phyloP scores from a whole-genome alignment of 2,797 vertebrate genomes.

The Argentina silus region DNA sequence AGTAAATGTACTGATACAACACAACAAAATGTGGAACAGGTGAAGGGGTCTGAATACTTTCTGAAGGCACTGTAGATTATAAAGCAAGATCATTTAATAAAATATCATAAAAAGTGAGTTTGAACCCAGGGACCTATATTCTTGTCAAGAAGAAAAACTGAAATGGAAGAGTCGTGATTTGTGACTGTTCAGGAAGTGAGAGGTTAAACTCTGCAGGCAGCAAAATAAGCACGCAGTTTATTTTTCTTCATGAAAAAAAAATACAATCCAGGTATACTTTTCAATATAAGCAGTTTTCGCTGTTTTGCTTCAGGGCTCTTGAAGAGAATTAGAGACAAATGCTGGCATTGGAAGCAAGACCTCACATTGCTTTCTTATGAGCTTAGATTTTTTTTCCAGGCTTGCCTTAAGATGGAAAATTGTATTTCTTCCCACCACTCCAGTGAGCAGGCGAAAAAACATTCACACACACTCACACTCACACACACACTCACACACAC shows the following conservation, averaged over 20 bases:
- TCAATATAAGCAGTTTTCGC: conserved; percentile 47
- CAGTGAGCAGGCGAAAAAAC: conserved; percentile 15
- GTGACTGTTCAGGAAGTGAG: neutral
- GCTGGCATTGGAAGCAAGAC: conserved; percentile 46
- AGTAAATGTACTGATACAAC: too few species aligned
- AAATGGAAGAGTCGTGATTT: neutral
- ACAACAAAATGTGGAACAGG: too few species aligned
- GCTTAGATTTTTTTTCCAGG: conserved; percentile 24
- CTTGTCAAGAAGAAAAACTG: neutral
- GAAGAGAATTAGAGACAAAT: conserved; percentile 57
- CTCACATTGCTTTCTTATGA: conserved; percentile 52
- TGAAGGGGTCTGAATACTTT: too few species aligned
- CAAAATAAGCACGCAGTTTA: conserved; percentile 26
- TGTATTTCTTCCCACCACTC: conserved; percentile 33
- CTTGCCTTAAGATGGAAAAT: conserved; percentile 48
- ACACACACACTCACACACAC: neutral
- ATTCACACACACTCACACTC: neutral
- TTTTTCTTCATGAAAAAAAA: conserved; percentile 39
- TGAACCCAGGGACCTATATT: neutral
- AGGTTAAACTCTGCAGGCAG: neutral
- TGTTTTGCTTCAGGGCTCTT: conserved; percentile 46
- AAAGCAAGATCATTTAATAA: neutral
- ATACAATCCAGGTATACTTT: conserved; percentile 50
- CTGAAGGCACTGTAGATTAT: too few species aligned
- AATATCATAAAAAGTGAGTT: neutral